Evolutionary conservation across 2,888 invertebrate genomes (phyloP).

Genomic region (Seira ritae): DNA sequence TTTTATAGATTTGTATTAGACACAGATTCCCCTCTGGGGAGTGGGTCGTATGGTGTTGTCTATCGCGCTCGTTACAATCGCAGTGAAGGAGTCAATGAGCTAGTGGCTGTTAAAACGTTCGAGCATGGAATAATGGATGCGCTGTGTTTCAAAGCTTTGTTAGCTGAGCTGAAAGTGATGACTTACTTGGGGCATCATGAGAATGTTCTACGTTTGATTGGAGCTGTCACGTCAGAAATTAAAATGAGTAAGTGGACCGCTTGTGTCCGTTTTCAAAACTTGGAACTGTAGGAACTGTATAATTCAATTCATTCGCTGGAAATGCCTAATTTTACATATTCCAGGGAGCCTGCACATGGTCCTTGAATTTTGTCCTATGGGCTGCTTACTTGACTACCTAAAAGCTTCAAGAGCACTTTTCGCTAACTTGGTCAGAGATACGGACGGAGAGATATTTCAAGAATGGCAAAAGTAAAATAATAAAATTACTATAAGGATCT

Average conservation of each 20-base stretch:
- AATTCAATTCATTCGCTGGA: neutral
- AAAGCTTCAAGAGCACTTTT: slow-evolving; percentile 43
- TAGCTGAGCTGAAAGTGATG: slow-evolving; percentile 63
- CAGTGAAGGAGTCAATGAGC: neutral
- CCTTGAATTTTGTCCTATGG: slow-evolving; percentile 57
- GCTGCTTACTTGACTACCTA: slow-evolving; percentile 44
- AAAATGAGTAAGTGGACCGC: slow-evolving; percentile 35
- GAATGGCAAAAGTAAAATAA: slow-evolving; percentile 24
- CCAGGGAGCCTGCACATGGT: slow-evolving; percentile 53
- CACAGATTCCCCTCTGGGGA: slow-evolving; percentile 33
- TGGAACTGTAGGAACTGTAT: neutral
- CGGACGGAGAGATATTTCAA: too few relatives aligned
- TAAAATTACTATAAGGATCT: too few relatives aligned
- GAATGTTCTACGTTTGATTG: slow-evolving; percentile 49
- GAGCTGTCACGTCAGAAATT: slow-evolving; percentile 57
- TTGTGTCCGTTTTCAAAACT: neutral
- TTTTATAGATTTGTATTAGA: slow-evolving; percentile 10
- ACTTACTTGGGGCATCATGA: slow-evolving; percentile 56
- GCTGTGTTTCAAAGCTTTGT: slow-evolving; percentile 53
- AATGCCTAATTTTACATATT: neutral
- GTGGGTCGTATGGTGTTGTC: slow-evolving; percentile 54
- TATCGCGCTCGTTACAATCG: slow-evolving; percentile 28
- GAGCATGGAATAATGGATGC: slow-evolving; percentile 44
- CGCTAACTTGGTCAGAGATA: slow-evolving; percentile 16
- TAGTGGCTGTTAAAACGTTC: slow-evolving; percentile 54